Evolutionary conservation across 2,888 invertebrate species (phyloP), one percentile per base, ranked within the genome.

Genomic region (Endotricha flammealis): DNA sequence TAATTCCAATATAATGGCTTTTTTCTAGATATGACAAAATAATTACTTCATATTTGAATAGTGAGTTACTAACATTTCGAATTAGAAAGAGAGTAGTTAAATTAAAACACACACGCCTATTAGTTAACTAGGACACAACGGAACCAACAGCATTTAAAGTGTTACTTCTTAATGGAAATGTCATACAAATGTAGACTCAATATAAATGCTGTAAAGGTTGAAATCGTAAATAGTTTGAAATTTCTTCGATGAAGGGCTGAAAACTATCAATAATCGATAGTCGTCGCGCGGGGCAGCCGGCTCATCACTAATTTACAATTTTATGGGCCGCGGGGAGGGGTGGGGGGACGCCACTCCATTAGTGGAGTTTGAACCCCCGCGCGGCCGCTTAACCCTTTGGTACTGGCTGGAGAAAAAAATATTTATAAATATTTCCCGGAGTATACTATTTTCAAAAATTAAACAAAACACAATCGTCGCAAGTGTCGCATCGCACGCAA

Each of bases 231-330:
- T 22, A 2, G 5, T 4, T 12, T 29, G 5, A 17, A n/a, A 35
- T 29, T 23, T 35, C 35, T 35, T 35, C 11, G 6, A 27, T 27
- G 23, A 35, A 35, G 35, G 35, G 13, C 29, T n/a, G 25, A 33
- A 65, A 75, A 79, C 78, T 78, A 73, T 77, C 83, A 78, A 85
- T 86, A 85, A 85, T 85, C 85, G 83, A 86, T 86, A 74, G 59
- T 52, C 70, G 75, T 68, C 71, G 76, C 65, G 63, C 54, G 59
- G 53, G 58, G 64, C 63, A 64, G 75, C 64, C 67, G 75, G 77
- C 74, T 85, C 85, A 86, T 86, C 85, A 85, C 75, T 83, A 85
- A 86, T 86, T 86, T 85, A 86, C 81, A 82, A 82, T 86, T 86
- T 86, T 83, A 85, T 83, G 83, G 85, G 78, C 72, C 73, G 82